A percentile compares a stretch with the other conserved stretches of the same genome.
phyloP scores from a whole-genome alignment of 2,113 vertebrate genomes.

The Oxyura jamaicensis region DNA sequence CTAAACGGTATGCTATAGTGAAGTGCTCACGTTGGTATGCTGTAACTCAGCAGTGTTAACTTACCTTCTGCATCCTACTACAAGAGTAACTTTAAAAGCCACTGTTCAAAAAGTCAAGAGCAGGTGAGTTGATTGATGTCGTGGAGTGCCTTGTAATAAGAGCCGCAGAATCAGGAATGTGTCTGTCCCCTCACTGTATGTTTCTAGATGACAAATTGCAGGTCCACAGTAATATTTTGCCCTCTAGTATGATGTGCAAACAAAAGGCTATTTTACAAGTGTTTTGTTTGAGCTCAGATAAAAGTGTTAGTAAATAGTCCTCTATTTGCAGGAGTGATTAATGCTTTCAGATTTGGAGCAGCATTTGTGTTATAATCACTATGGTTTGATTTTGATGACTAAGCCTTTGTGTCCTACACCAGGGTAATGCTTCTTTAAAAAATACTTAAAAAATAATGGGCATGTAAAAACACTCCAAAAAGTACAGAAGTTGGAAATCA shows the following conservation, averaged over 20 bases:
- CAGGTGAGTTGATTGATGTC: neutral
- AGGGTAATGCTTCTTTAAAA: neutral
- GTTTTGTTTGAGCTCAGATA: neutral
- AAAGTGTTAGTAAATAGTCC: neutral
- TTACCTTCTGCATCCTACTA: neutral
- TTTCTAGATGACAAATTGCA: neutral
- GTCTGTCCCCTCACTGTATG: neutral
- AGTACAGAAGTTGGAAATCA: neutral
- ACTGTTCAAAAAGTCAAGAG: neutral
- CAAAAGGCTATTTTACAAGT: neutral
- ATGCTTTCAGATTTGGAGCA: neutral
- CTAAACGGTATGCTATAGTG: neutral
- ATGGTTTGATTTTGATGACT: neutral
- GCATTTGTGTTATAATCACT: neutral
- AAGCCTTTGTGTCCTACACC: neutral
- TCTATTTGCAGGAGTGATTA: conserved; percentile 14
- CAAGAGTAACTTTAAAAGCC: neutral
- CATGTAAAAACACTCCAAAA: neutral
- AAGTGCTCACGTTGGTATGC: neutral
- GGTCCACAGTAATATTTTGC: neutral
- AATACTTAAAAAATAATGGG: neutral
- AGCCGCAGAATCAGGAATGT: neutral
- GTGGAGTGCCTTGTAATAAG: neutral
- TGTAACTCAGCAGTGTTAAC: neutral
- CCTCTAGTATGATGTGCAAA: neutral